A percentile compares a stretch with the other conserved stretches of the same genome.
phyloP scores from a whole-genome alignment of 2,113 vertebrate genomes.

The Camelus dromedarius region DNA sequence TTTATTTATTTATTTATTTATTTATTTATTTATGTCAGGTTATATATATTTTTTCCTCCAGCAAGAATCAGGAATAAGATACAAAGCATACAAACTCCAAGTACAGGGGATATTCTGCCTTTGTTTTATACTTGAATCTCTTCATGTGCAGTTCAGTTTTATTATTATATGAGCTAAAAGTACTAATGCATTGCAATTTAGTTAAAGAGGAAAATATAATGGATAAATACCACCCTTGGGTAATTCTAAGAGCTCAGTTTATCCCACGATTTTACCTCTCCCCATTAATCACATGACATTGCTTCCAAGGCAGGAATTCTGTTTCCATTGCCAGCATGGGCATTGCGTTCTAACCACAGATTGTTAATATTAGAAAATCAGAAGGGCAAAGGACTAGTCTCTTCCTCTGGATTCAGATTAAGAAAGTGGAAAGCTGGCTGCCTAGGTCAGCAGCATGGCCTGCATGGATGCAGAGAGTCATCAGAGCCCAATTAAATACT shows the following conservation, averaged over 20 bases:
- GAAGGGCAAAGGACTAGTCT: background rate
- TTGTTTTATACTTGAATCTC: background rate
- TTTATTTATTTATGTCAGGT: background rate
- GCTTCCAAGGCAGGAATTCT: conserved; percentile 11
- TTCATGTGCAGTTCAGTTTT: background rate
- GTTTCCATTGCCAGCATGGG: conserved; percentile 1
- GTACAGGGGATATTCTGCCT: background rate
- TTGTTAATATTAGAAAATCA: conserved; percentile 68
- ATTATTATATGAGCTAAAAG: background rate
- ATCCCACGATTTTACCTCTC: conserved; percentile 37
- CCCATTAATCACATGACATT: conserved; percentile 44
- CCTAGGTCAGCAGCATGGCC: conserved; percentile 74
- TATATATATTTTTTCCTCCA: background rate
- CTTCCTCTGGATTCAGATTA: conserved; percentile 70
- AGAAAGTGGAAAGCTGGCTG: conserved; percentile 67
- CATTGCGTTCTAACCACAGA: conserved; percentile 26
- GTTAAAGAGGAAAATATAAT: conserved; percentile 2
- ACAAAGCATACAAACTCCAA: background rate
- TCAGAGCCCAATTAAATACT: conserved; percentile 82
- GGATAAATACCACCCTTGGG: background rate
- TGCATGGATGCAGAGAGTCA: conserved; percentile 61
- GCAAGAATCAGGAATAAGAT: background rate
- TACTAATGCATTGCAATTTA: background rate
- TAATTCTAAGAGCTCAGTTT: background rate
- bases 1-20: background rate